These are phyloP conservation scores for Brachyistius frenatus DNA, from an alignment of 2,113 vertebrate species.

Conservation along the genomic window DNA sequence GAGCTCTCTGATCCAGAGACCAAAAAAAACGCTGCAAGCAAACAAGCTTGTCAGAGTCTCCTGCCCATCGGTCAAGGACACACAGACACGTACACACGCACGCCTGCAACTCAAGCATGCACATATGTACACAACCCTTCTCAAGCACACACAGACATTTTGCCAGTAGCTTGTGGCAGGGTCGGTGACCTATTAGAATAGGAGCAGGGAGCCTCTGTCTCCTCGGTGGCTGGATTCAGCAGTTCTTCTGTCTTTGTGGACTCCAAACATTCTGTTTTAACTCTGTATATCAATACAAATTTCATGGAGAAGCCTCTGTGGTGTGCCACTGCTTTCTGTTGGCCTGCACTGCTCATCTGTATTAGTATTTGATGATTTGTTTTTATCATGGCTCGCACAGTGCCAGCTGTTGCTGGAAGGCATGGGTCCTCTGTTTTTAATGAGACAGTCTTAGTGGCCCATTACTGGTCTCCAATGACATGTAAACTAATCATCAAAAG, in stretches of 20 bases:
- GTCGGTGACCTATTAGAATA: slow-evolving; percentile 61
- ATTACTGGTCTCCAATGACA: slow-evolving; percentile 73
- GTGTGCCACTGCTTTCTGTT: slow-evolving; percentile 18
- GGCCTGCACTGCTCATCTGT: slow-evolving; percentile 52
- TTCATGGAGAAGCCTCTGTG: slow-evolving; percentile 36
- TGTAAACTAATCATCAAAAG: slow-evolving; percentile 67
- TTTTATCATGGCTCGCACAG: slow-evolving; percentile 42
- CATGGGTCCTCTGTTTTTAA: slow-evolving; percentile 72
- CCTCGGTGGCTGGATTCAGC: slow-evolving; percentile 42
- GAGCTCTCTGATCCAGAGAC: slow-evolving; percentile 75
- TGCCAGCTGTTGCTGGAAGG: slow-evolving; percentile 71
- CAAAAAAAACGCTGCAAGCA: slow-evolving; percentile 66
- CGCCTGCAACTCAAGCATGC: slow-evolving; percentile 51
- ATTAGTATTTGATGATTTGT: slow-evolving; percentile 70
- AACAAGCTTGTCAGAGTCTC: slow-evolving; percentile 74
- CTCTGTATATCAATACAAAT: slow-evolving; percentile 48
- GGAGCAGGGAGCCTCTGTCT: slow-evolving; percentile 57
- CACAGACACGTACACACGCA: slow-evolving; percentile 39
- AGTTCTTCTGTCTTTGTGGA: slow-evolving; percentile 41
- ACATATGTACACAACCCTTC: slow-evolving; percentile 55
- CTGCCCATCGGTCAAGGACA: slow-evolving; percentile 78
- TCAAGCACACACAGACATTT: slow-evolving; percentile 61
- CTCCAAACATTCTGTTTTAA: slow-evolving; percentile 43
- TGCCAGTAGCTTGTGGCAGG: slow-evolving; percentile 68
- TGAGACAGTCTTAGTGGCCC: slow-evolving; percentile 70